Evolutionary conservation across 2,113 vertebrate genomes (phyloP), one percentile per base, ranked within the genome.

Genomic region (Gopherus flavomarginatus): DNA sequence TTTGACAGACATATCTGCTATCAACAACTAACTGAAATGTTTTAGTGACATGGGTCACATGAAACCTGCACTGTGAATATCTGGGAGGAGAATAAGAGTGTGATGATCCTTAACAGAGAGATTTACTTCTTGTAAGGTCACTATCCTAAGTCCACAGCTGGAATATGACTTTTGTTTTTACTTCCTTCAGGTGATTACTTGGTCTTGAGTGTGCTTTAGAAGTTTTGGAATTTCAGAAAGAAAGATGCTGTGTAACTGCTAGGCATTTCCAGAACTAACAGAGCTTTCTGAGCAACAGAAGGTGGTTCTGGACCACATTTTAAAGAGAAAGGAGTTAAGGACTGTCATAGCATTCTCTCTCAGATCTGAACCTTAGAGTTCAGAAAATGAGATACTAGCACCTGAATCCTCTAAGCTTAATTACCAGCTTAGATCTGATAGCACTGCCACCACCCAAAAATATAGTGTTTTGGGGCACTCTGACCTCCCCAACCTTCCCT

Each of bases 21-120:
- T 50, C 83, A 49, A 1, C 7, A 35, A 86, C 17, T 0, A 1
- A 29, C 10, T 31, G 14, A 2, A 5, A 69, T 69, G 56, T 24
- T 0, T n/a, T 50, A 21, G 19, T 1, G 1, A 72, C 35, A 35
- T 47, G 2, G 24, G 0, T 3, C n/a, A 2, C 26, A 35, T 72
- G 16, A 1, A 1, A 35, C 16, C 26, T 80, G 24, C 72, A 3
- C 0, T 3, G 16, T 29, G 31, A 50, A 13, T n/a, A 21, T 6
- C 31, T 22, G 27, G 5, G 47, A 59, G 80, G 19, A 90, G n/a
- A 84, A 54, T 8, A 2, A 81, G 50, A n/a, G 21, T 44, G 69
- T 38, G 72, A 26, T 44, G 22, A 21, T 77, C 22, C 38, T 77
- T 44, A 38, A 2, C 26, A 24, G 72, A 77, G 22, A 77, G 24